Evolutionary conservation across 2,888 invertebrate species (phyloP).

Genomic region (Agonopterix subpropinquella): DNA sequence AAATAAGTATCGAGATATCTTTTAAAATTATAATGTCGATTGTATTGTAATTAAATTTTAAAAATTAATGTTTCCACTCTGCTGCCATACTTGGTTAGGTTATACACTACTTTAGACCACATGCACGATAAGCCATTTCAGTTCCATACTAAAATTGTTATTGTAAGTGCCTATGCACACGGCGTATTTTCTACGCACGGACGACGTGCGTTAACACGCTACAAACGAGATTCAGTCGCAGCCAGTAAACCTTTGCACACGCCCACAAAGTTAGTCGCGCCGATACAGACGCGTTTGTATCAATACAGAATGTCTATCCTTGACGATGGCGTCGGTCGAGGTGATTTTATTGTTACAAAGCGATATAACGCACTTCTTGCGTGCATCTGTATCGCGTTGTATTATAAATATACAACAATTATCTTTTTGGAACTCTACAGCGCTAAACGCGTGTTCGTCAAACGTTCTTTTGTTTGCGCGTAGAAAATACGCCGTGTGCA

Average conservation of each 20-base stretch:
- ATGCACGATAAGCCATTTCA: no score
- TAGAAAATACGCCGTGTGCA: constrained; percentile 11
- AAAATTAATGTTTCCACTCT: constrained; percentile 4
- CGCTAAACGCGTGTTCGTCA: constrained; percentile 11
- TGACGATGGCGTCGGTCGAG: no score
- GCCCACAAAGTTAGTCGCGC: no score
- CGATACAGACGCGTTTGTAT: no score
- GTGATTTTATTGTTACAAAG: not conserved
- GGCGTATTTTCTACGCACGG: not conserved
- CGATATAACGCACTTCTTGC: not conserved
- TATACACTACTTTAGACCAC: no score
- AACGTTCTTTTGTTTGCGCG: constrained; percentile 9
- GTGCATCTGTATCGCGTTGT: not conserved
- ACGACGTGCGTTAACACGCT: no score
- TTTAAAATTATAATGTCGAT: not conserved
- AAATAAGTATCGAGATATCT: no score
- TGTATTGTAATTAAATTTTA: constrained; percentile 15
- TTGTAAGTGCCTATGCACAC: no score
- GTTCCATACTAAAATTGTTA: no score
- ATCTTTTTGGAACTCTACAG: constrained; percentile 2
- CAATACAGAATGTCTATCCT: no score
- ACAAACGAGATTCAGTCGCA: no score
- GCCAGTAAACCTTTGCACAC: no score
- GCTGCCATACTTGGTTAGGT: not conserved
- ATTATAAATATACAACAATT: not conserved